These are phyloP conservation scores for Antheraea mylitta DNA, from an alignment of 1,140 invertebrate species.

Conservation along the genomic window DNA sequence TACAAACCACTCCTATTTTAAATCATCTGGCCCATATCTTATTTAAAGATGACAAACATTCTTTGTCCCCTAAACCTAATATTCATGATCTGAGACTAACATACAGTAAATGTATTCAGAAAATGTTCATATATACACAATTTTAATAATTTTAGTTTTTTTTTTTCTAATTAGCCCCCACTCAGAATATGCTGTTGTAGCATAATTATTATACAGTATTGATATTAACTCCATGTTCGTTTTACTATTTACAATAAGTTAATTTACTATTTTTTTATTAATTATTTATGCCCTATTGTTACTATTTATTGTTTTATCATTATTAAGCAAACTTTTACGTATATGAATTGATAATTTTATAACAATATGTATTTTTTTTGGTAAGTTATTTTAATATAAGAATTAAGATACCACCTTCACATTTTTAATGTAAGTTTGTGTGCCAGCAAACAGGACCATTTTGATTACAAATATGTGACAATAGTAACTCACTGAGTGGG, in stretches of 20 bases:
- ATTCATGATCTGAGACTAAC: too few relatives aligned
- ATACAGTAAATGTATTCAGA: too few relatives aligned
- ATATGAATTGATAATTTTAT: too few relatives aligned
- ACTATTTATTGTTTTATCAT: background rate
- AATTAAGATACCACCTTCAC: background rate
- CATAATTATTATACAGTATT: background rate
- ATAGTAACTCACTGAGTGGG: conserved; percentile 76
- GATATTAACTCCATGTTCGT: too few relatives aligned
- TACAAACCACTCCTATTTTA: too few relatives aligned
- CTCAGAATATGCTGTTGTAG: background rate
- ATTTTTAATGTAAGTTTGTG: conserved; percentile 11
- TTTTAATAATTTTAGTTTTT: background rate
- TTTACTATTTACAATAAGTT: too few relatives aligned
- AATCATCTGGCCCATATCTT: too few relatives aligned
- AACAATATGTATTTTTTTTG: too few relatives aligned
- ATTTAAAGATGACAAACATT: too few relatives aligned
- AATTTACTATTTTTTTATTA: too few relatives aligned
- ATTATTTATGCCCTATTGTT: background rate
- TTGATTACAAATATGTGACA: conserved; percentile 65
- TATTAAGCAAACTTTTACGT: background rate
- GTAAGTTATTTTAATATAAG: background rate
- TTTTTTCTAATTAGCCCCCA: background rate
- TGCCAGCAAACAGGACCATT: conserved; percentile 21
- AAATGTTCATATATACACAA: background rate
- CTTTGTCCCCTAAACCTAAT: too few relatives aligned